Evolutionary conservation across 2,113 vertebrate species (phyloP), one percentile per base, ranked within the genome.

Genomic region (Hypanus sabinus): DNA sequence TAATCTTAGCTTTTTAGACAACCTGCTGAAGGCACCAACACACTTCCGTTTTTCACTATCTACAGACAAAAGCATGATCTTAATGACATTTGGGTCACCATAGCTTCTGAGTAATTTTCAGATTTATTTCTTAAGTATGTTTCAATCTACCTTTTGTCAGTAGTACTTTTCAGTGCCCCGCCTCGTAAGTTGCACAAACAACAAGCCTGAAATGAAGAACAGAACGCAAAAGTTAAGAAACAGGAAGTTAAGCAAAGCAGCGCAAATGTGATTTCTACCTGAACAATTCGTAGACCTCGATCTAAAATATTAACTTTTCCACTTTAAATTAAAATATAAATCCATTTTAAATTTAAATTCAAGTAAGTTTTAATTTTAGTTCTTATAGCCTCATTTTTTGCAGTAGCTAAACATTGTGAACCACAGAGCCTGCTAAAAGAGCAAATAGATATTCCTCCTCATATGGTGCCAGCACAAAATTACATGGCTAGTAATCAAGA

Each of bases 181-280:
- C 99, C 99, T 91, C 98, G 96, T 94, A 99, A 96, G 95, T 98
- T 98, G 94, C 99, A 99, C 93, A 99, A 96, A 94, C 98, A 99
- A 88, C 99, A 99, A 62, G 98, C 98, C 99, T 99, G 95, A 0
- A 30, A 95, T 75, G 83, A 96, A 38, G 95, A 94, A 94, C 55
- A 55, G 95, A 14, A 94, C 24, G 94, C 73, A 94, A 11, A 77
- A 81, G 36, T 93, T 93, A 93, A 90, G 57, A 62, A 93, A 93
- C 8, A 20, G 68, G 8, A 73, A 93, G n/a, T 65, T 65, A 68
- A 36, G 46, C 22, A 46, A 46, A 46, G 36, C 68, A 73, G 33
- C 3, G 55, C 55, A 85, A 33, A 55, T 18, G 33, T 16, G 36
- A 85, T 55, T 55, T 85, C 76, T 11, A 36, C n/a, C 60, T 3